These are phyloP conservation scores for Melopsittacus undulatus DNA, from an alignment of 2,797 vertebrate genomes.

Conservation along the genomic window DNA sequence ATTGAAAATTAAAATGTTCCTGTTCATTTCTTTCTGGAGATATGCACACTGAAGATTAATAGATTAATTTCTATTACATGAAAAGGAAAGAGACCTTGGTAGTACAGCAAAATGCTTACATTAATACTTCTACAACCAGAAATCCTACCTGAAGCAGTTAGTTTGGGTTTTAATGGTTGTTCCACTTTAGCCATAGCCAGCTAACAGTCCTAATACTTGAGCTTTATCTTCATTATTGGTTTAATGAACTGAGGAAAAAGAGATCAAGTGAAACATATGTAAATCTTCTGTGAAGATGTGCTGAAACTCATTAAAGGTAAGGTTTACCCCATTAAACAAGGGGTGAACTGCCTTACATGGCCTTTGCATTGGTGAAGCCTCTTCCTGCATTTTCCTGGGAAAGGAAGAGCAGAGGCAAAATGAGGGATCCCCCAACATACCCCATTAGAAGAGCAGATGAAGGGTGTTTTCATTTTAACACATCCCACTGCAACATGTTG, in stretches of 20 bases:
- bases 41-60: slow-evolving; percentile 17
- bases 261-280: neutral
- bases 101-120: neutral
- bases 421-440: neutral
- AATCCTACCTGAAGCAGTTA: neutral
- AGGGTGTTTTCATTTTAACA: neutral
- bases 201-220: neutral
- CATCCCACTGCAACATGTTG: neutral
- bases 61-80: neutral
- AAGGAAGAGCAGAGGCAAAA: neutral
- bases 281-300: neutral
- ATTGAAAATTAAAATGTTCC: slow-evolving; percentile 54
- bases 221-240: neutral
- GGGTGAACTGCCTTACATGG: neutral
- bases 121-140: neutral
- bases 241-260: neutral
- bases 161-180: neutral
- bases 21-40: slow-evolving; percentile 31
- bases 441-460: neutral
- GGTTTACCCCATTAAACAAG: neutral
- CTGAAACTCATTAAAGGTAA: neutral
- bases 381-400: neutral
- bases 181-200: neutral
- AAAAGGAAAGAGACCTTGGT: neutral
- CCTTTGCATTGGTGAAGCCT: neutral